Evolutionary conservation across 2,113 vertebrate genomes (phyloP).

Genomic region (Lichenostomus cassidix): DNA sequence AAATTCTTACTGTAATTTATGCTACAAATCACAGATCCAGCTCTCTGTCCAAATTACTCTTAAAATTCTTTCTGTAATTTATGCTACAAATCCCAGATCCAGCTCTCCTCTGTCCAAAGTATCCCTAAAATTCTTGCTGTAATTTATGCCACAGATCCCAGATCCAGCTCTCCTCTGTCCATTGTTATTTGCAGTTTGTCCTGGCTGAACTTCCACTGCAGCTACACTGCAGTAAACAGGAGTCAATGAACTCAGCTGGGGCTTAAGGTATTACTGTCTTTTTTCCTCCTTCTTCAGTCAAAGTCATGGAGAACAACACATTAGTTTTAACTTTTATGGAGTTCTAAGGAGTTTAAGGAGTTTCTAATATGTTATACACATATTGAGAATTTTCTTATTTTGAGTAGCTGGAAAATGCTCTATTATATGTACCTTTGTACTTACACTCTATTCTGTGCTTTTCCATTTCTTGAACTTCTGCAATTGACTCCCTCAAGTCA

Average conservation of each 20-base stretch:
- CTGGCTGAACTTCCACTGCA: not conserved
- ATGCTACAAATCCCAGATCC: not conserved
- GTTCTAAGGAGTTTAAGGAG: not conserved
- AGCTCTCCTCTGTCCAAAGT: not conserved
- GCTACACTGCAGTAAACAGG: not conserved
- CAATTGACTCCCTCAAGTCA: conserved; percentile 92
- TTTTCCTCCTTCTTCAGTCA: not conserved
- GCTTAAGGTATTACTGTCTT: not conserved
- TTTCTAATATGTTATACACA: not conserved
- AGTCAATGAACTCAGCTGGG: not conserved
- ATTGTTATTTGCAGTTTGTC: not conserved
- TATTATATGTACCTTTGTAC: conserved; percentile 58
- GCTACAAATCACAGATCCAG: not conserved
- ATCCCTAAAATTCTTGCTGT: not conserved
- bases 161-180: not conserved
- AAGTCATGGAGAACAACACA: not conserved
- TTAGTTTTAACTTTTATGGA: not conserved
- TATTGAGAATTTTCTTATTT: not conserved
- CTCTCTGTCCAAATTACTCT: not conserved
- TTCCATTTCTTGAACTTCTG: conserved; percentile 98
- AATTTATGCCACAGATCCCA: not conserved
- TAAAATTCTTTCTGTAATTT: not conserved
- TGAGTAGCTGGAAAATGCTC: not conserved
- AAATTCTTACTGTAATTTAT: not conserved
- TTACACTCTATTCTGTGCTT: conserved; percentile 98